Percentiles rank a stretch among this genome's conserved stretches.
These are phyloP conservation scores for Acronicta psi DNA, from an alignment of 2,888 invertebrate genomes.

Conservation along the genomic window DNA sequence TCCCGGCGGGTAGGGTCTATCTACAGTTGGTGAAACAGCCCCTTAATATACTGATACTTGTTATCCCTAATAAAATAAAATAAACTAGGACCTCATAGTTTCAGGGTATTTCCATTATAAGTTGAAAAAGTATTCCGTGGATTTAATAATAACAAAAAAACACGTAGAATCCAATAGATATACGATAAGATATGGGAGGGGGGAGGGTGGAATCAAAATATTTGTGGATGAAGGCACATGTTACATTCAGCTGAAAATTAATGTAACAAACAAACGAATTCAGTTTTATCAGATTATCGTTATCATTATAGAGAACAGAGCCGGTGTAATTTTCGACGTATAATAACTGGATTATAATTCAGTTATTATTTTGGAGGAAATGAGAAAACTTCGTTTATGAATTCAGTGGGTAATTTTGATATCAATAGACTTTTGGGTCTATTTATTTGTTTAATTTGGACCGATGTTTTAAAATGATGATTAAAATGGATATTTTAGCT, in stretches of 20 bases:
- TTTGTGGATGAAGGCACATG: constrained; percentile 8
- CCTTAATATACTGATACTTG: no score
- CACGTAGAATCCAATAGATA: constrained; percentile 6
- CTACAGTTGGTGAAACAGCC: no score
- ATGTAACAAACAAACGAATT: constrained; percentile 63
- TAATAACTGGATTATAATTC: no score
- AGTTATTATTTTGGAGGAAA: constrained; percentile 56
- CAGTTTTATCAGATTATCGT: constrained; percentile 63
- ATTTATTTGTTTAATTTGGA: constrained; percentile 22
- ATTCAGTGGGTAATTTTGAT: constrained; percentile 32
- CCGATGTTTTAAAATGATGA: neutral
- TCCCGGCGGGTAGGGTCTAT: no score
- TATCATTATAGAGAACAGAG: constrained; percentile 59
- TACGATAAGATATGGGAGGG: constrained; percentile 15
- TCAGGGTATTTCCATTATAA: neutral
- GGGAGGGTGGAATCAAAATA: constrained; percentile 12
- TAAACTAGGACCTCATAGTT: no score
- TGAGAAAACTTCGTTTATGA: constrained; percentile 51
- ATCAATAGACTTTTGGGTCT: constrained; percentile 33
- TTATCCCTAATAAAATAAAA: no score
- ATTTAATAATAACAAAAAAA: constrained; percentile 27
- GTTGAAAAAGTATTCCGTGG: constrained; percentile 4
- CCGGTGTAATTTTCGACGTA: constrained; percentile 55
- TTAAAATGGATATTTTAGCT: no score
- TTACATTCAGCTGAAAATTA: constrained; percentile 45